Base-by-base conservation (phyloP, 1,140 invertebrate species). In the Lucilia cuprina region DNA sequence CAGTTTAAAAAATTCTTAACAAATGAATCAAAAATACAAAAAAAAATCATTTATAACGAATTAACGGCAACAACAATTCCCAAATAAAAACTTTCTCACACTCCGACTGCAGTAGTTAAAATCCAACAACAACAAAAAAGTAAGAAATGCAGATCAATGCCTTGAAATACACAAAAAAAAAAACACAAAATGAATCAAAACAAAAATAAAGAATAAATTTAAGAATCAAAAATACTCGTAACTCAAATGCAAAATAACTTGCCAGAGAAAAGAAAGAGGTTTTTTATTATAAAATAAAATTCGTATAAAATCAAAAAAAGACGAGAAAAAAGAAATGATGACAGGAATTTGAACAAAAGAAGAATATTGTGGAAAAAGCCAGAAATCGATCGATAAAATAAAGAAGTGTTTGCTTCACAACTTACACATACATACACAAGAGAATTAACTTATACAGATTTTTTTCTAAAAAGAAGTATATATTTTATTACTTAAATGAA, bases 161-260 rank as follows among this genome's bases (percentile, higher is more conserved):
- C 21, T 70, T 70, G 19, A 70, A 60, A 17, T 7, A 60, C 14
- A 60, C 12, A 12, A 14, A 60, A 70, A 5, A 70, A 70, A 8
- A 21, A 60, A 60, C n/a, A 7, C 21, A 21, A 21, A 25, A 70
- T 21, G 65, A 70, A 70, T 70, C 8, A 70, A 19, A 70, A 25
- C n/a, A 21, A 19, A 70, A 21, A 70, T 21, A 9, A 25, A 70
- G 10, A 70, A 55, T 12, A 55, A 55, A 13, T n/a, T 55, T 7
- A 14, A 70, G 65, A 70, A 70, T 21, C n/a, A 70, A 19, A 70
- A 21, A 21, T n/a, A 70, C 14, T 60, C 14, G 14, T n/a, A 70
- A 70, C n/a, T 70, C 65, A 70, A 70, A 70, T 70, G 65, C 65
- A 70, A 70, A 70, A 70, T 70, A 70, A n/a, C 7, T 60, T 60